Conservation (phyloP, 2,113 vertebrate species). For the Scytalopus superciliaris region DNA sequence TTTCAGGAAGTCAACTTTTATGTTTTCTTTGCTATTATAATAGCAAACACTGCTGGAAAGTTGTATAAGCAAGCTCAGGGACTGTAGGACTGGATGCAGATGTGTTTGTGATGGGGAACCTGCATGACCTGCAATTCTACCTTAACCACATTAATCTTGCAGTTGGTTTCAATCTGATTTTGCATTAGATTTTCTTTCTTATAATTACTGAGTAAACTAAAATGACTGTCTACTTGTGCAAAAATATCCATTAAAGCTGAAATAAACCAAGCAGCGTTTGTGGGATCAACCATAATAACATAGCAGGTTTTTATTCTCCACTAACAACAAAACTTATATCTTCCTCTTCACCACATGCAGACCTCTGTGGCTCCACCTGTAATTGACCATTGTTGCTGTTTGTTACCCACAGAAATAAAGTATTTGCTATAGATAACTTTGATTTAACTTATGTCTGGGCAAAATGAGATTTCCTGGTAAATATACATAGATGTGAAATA, state of each 20-base stretch:
- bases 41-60: background rate
- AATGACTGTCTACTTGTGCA: background rate
- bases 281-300: background rate
- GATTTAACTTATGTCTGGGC: background rate
- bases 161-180: background rate
- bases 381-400: background rate
- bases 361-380: background rate
- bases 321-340: background rate
- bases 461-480: background rate
- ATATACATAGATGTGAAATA: background rate
- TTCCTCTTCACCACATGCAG: background rate
- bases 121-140: background rate
- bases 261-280: background rate
- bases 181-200: background rate
- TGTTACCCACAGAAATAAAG: background rate
- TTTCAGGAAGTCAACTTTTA: background rate
- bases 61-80: background rate
- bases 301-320: background rate
- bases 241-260: background rate
- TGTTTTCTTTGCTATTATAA: background rate
- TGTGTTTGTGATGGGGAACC: background rate
- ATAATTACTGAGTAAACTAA: background rate
- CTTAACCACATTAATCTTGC: background rate
- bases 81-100: background rate
- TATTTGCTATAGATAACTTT: background rate